Conservation (phyloP, 1,140 invertebrate species). For the Caenorhabditis latens region DNA sequence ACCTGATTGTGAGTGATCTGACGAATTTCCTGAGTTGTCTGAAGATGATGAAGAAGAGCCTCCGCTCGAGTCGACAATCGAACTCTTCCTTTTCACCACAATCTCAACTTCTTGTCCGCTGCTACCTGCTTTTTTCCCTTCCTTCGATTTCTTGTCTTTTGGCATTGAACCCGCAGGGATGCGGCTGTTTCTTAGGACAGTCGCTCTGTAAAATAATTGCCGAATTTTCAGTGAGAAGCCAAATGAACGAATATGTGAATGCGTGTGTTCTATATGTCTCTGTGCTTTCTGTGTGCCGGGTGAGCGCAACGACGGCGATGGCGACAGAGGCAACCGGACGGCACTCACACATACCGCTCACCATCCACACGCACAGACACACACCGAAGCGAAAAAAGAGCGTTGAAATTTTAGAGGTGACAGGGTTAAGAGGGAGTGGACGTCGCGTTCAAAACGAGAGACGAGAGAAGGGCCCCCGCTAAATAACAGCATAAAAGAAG, state of each 20-base stretch:
- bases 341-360: not conserved
- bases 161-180: slow-evolving; percentile 6
- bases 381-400: slow-evolving; percentile 1
- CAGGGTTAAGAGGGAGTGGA: not conserved
- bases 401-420: not conserved
- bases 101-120: slow-evolving; percentile 11
- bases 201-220: not conserved
- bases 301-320: not conserved
- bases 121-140: not conserved
- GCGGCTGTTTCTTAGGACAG: slow-evolving; percentile 10
- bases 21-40: not conserved
- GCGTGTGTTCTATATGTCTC: not conserved
- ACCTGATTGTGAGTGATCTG: slow-evolving; percentile 1
- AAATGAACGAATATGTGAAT: not conserved
- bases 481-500: not conserved
- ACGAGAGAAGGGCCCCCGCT: not conserved
- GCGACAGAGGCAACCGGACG: not conserved
- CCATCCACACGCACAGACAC: slow-evolving; percentile 13
- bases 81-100: slow-evolving; percentile 27
- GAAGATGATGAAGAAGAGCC: slow-evolving; percentile 28
- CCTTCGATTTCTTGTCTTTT: slow-evolving; percentile 45
- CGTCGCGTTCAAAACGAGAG: not conserved
- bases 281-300: not conserved
- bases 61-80: slow-evolving; percentile 2
- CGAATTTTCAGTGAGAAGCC: not conserved